These are phyloP conservation scores for Prunella himalayana DNA, from an alignment of 2,113 vertebrate genomes.

Conservation along the genomic window DNA sequence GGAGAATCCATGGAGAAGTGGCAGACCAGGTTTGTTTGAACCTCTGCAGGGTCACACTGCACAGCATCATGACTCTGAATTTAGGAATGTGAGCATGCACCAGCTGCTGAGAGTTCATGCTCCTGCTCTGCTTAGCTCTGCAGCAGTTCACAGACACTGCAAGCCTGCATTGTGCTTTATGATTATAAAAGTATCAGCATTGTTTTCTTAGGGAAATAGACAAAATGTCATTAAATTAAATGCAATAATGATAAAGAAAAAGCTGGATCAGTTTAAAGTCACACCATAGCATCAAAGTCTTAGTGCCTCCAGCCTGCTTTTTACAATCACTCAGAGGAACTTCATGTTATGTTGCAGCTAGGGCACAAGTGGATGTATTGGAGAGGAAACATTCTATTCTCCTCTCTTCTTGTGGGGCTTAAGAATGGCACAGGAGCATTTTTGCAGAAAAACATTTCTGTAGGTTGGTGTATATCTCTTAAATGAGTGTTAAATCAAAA, in stretches of 20 bases:
- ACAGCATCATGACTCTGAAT: accelerated
- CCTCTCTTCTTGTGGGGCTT: not conserved
- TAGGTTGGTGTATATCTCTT: not conserved
- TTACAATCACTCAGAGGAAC: not conserved
- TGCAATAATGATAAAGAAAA: not conserved
- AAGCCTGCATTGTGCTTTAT: not conserved
- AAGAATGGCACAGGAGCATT: not conserved
- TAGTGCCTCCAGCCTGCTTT: not conserved
- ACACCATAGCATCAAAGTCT: accelerated
- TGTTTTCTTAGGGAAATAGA: not conserved
- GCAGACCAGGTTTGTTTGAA: slow-evolving; percentile 81
- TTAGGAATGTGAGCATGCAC: not conserved
- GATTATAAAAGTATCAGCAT: not conserved
- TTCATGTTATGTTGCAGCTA: not conserved
- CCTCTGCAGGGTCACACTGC: accelerated
- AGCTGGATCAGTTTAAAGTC: not conserved
- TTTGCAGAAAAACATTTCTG: not conserved
- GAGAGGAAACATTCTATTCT: not conserved
- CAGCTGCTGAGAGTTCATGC: not conserved
- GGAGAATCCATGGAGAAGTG: slow-evolving; percentile 88
- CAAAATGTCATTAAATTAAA: not conserved
- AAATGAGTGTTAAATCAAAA: not conserved
- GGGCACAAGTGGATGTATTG: not conserved
- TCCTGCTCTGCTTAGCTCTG: not conserved
- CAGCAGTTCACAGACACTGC: not conserved